phyloP scores from a whole-genome alignment of 2,888 invertebrate species.

The Polymixis lichenea region DNA sequence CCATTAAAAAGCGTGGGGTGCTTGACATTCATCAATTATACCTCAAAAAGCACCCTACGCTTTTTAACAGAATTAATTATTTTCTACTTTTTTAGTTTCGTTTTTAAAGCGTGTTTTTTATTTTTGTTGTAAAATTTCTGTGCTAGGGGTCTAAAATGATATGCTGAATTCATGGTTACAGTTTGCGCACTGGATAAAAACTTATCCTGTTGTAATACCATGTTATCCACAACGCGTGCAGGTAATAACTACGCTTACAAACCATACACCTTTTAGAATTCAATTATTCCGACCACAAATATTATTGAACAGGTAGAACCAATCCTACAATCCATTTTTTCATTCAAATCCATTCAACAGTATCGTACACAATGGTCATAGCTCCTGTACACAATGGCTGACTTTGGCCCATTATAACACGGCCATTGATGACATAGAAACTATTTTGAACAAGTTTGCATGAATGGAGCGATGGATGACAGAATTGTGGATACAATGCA shows the following conservation, averaged over 20 bases:
- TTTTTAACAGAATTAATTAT: too few relatives aligned
- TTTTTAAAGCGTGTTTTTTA: too few relatives aligned
- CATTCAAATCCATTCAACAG: constrained; percentile 5
- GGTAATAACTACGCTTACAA: constrained; percentile 16
- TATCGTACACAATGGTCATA: constrained; percentile 11
- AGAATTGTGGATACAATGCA: constrained; percentile 18
- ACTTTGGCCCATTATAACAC: constrained; percentile 38
- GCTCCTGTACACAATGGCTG: constrained; percentile 21
- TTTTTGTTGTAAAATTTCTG: too few relatives aligned
- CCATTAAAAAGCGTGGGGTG: too few relatives aligned
- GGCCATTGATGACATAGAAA: constrained; percentile 25
- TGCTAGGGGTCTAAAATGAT: too few relatives aligned
- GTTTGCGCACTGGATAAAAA: too few relatives aligned
- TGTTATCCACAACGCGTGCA: constrained; percentile 20
- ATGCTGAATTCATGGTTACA: too few relatives aligned
- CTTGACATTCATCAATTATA: too few relatives aligned
- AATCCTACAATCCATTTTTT: constrained; percentile 15
- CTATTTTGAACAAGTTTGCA: constrained; percentile 19
- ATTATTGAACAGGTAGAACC: constrained; percentile 41
- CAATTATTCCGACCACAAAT: constrained; percentile 39
- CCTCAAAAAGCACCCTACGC: too few relatives aligned
- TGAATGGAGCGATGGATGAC: constrained; percentile 19
- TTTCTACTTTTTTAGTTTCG: too few relatives aligned
- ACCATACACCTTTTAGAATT: constrained; percentile 12
- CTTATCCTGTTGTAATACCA: background rate